Conservation (phyloP, 1,140 invertebrate species). For the Ridgeia piscesae region DNA sequence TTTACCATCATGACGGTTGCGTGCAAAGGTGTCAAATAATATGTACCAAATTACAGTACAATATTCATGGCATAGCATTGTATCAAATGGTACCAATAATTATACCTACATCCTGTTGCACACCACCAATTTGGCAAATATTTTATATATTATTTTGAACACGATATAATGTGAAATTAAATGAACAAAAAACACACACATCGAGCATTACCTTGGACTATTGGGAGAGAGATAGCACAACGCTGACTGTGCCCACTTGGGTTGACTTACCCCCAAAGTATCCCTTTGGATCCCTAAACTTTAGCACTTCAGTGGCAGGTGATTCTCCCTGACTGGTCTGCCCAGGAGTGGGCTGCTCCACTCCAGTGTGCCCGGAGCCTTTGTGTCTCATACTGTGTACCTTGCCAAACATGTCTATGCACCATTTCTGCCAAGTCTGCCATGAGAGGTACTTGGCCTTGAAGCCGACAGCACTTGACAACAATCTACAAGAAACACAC, state of each 20-base stretch:
- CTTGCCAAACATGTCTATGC: slow-evolving; percentile 32
- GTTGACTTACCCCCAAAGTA: slow-evolving; percentile 45
- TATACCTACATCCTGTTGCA: no score
- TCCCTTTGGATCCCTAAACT: slow-evolving; percentile 48
- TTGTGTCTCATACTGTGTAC: not conserved
- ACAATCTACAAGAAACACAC: slow-evolving; percentile 37
- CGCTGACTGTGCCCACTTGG: not conserved
- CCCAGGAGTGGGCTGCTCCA: not conserved
- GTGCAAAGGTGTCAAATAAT: no score
- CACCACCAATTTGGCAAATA: no score
- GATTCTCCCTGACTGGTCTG: slow-evolving; percentile 53
- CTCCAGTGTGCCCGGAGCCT: not conserved
- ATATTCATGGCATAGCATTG: no score
- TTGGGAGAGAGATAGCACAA: no score
- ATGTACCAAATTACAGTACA: no score
- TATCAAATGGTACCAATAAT: no score
- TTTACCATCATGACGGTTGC: no score
- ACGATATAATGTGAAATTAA: no score
- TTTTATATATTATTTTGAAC: no score
- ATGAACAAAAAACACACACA: no score
- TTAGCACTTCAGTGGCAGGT: slow-evolving; percentile 59
- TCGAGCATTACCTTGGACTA: no score
- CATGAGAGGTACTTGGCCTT: slow-evolving; percentile 43
- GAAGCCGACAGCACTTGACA: slow-evolving; percentile 40
- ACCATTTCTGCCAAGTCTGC: slow-evolving; percentile 47